Evolutionary conservation across 2,113 vertebrate genomes (phyloP).

Genomic region (Rhabdomys dilectus): DNA sequence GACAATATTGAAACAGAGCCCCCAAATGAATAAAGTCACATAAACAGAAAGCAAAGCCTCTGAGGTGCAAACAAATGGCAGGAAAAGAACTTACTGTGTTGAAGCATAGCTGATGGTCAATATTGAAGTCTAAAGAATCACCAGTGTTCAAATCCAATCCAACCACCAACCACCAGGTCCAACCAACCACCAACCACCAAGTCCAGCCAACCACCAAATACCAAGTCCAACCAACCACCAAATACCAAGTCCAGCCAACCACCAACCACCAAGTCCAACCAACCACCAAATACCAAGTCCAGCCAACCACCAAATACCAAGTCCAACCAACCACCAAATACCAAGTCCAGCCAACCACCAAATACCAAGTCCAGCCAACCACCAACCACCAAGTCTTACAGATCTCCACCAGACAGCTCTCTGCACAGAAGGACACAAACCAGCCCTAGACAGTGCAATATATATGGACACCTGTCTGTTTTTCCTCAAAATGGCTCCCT

Average conservation of each 20-base stretch:
- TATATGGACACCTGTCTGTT: background rate
- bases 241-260: background rate
- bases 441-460: background rate
- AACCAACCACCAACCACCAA: too few relatives aligned
- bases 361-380: too few relatives aligned
- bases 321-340: too few relatives aligned
- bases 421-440: background rate
- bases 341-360: background rate
- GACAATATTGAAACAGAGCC: background rate
- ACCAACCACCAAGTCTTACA: background rate
- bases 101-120: background rate
- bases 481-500: background rate
- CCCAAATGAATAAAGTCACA: background rate
- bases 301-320: too few relatives aligned
- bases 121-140: background rate
- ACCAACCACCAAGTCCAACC: too few relatives aligned
- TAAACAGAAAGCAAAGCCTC: background rate
- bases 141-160: background rate
- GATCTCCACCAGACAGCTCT: background rate
- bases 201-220: too few relatives aligned
- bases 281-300: too few relatives aligned
- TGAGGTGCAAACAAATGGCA: background rate
- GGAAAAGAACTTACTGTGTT: background rate
- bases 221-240: too few relatives aligned
- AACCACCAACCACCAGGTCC: too few relatives aligned